Conservation (phyloP, 64 coral and sea anemone species). For the Montipora cactus region DNA sequence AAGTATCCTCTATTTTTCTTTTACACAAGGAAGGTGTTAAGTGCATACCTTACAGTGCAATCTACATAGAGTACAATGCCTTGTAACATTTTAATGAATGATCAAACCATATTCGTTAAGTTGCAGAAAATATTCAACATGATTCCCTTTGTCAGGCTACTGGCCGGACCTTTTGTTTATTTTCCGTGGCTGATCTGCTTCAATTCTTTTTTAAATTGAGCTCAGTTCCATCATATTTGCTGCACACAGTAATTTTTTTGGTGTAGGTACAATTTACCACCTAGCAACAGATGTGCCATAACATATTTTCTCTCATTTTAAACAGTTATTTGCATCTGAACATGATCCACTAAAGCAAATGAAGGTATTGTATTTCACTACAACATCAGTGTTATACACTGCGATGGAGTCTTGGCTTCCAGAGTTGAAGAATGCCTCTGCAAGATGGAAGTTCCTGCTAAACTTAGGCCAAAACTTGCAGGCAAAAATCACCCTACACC, state of each 20-base stretch:
- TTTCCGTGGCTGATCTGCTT: neutral
- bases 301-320: conserved; percentile 98
- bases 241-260: neutral
- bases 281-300: conserved; percentile 86
- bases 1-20: neutral
- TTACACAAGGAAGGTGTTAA: too few relatives aligned
- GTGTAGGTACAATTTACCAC: neutral
- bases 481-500: neutral
- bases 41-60: too few relatives aligned
- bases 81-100: too few relatives aligned
- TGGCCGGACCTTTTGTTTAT: neutral
- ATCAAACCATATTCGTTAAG: too few relatives aligned
- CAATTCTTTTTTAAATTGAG: neutral
- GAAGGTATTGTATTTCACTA: conserved; percentile 97
- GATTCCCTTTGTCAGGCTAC: neutral
- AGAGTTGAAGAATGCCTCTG: neutral
- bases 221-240: neutral
- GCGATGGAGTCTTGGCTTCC: conserved; percentile 20
- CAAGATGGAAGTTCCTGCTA: neutral
- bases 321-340: conserved; percentile 98
- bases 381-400: conserved; percentile 71
- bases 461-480: neutral
- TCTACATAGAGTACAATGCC: too few relatives aligned
- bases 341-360: conserved; percentile 96
- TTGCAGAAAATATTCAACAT: neutral